Evolutionary conservation across 1,140 invertebrate genomes (phyloP).

Genomic region (Temnothorax curvispinosus): DNA sequence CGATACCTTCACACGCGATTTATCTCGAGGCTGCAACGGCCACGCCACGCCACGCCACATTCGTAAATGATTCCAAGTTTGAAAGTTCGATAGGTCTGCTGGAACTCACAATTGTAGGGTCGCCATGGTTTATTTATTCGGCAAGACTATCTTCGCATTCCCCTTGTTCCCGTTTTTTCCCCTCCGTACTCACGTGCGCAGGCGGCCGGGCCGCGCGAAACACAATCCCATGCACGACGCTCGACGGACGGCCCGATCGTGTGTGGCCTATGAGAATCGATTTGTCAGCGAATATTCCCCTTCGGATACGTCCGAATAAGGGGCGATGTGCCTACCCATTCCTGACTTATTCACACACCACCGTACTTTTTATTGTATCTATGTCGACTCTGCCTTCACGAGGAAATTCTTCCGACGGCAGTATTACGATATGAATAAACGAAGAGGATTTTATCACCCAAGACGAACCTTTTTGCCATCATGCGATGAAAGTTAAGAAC

Average conservation of each 20-base stretch:
- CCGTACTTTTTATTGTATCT: slow-evolving; percentile 49
- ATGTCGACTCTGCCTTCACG: slow-evolving; percentile 18
- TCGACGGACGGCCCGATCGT: background rate
- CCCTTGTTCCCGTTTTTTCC: slow-evolving; percentile 10
- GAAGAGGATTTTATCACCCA: slow-evolving; percentile 46
- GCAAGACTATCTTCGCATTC: slow-evolving; percentile 11
- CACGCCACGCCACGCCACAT: background rate
- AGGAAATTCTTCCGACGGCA: slow-evolving; percentile 24
- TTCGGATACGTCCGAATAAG: slow-evolving; percentile 63
- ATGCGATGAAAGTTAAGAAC: slow-evolving; percentile 20
- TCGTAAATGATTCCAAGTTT: slow-evolving; percentile 56
- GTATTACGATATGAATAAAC: slow-evolving; percentile 53
- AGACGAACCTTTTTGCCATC: slow-evolving; percentile 24
- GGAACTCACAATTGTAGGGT: slow-evolving; percentile 29
- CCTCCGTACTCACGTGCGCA: slow-evolving; percentile 38
- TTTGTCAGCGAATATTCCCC: slow-evolving; percentile 70
- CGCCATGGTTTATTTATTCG: slow-evolving; percentile 48
- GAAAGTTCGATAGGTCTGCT: slow-evolving; percentile 31
- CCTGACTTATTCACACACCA: slow-evolving; percentile 56
- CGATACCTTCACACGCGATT: slow-evolving; percentile 26
- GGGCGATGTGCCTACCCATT: slow-evolving; percentile 17
- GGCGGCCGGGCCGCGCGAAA: background rate
- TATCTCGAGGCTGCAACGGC: background rate
- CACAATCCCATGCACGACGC: background rate
- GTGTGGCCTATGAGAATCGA: slow-evolving; percentile 55